A percentile compares a stretch with the other conserved stretches of the same genome.
Evolutionary conservation across 1,140 invertebrate species (phyloP).

Genomic region (Euura saliciscinereae): DNA sequence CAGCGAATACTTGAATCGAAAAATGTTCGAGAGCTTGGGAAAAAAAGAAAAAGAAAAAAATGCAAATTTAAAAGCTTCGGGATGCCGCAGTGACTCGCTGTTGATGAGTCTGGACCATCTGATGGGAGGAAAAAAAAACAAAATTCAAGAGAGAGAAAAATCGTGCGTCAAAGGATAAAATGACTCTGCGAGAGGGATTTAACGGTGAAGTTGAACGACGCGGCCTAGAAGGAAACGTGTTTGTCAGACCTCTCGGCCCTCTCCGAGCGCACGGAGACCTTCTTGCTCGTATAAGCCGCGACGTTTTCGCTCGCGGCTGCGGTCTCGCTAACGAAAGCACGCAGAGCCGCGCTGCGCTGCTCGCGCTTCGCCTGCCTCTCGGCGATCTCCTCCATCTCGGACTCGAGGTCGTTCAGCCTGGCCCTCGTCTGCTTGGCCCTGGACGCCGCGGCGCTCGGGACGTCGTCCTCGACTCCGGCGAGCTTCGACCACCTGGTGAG

Average conservation of each 20-base stretch:
- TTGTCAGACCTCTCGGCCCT: constrained; percentile 28
- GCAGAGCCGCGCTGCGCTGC: constrained; percentile 49
- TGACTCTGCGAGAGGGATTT: no score
- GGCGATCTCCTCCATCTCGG: constrained; percentile 58
- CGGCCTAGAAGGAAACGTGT: constrained; percentile 28
- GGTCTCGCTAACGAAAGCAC: constrained; percentile 54
- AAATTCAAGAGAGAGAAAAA: no score
- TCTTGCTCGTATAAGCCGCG: constrained; percentile 26
- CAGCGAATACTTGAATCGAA: no score
- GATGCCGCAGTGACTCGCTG: no score
- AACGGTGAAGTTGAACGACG: no score
- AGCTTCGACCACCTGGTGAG: constrained; percentile 51
- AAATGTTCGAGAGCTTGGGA: no score
- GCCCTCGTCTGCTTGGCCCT: constrained; percentile 55
- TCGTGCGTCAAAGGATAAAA: no score
- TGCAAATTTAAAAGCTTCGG: no score
- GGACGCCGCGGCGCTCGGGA: constrained; percentile 40
- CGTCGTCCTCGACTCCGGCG: constrained; percentile 35
- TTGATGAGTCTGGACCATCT: no score
- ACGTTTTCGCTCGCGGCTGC: constrained; percentile 26
- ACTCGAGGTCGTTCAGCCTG: constrained; percentile 55
- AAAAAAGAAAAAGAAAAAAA: no score
- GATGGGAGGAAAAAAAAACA: no score
- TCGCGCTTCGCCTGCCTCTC: constrained; percentile 57
- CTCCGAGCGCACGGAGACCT: constrained; percentile 22